Percentiles rank a stretch among this genome's conserved stretches.
These are phyloP conservation scores for Raja brachyura DNA, from an alignment of 2,113 vertebrate genomes.

Conservation along the genomic window DNA sequence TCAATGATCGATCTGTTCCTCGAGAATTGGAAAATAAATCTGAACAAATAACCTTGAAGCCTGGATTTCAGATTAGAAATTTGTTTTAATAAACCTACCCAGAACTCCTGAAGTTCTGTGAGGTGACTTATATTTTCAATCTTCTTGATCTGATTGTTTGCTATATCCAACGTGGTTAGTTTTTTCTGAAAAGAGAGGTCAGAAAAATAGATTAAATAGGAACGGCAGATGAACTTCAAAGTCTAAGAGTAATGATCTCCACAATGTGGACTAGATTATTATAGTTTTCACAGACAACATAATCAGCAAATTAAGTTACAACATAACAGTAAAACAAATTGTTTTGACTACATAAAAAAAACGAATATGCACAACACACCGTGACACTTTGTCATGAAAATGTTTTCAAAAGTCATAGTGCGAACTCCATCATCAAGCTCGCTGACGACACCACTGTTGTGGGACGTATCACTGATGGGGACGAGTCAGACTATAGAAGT, in stretches of 20 bases:
- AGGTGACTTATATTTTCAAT: slow-evolving; percentile 92
- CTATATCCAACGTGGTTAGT: slow-evolving; percentile 92
- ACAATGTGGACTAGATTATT: not conserved
- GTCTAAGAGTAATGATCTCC: not conserved
- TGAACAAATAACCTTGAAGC: not conserved
- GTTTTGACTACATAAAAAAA: not conserved
- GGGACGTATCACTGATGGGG: too few relatives aligned
- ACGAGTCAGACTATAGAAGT: too few relatives aligned
- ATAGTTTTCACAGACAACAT: not conserved
- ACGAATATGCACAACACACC: too few relatives aligned
- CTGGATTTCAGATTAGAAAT: not conserved
- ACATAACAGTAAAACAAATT: not conserved
- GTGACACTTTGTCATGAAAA: too few relatives aligned
- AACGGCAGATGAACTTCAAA: not conserved
- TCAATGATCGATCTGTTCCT: not conserved
- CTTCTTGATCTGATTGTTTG: slow-evolving; percentile 89
- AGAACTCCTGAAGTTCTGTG: slow-evolving; percentile 95
- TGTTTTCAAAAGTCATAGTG: too few relatives aligned
- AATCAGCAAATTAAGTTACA: not conserved
- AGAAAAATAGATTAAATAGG: not conserved
- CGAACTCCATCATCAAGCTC: too few relatives aligned
- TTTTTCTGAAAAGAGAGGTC: slow-evolving; percentile 75
- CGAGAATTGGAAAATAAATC: not conserved
- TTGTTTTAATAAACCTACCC: slow-evolving; percentile 59
- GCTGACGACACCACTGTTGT: too few relatives aligned